Evolutionary conservation across 2,888 invertebrate species (phyloP), one percentile per base, ranked within the genome.

Genomic region (Smittia aterrima): DNA sequence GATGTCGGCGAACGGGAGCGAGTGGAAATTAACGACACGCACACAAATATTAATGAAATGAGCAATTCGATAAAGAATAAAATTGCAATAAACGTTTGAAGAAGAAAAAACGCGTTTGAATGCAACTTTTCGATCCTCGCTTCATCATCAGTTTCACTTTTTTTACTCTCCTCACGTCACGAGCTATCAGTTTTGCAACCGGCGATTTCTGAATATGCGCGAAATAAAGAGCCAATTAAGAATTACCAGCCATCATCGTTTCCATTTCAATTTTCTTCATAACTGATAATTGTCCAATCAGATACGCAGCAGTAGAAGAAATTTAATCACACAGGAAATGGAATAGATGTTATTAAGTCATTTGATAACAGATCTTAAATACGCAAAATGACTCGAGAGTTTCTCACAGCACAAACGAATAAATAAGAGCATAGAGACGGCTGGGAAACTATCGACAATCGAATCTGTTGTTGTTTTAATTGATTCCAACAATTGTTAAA

Each of bases 21-120:
- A 72, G 54, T 13, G 27, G 18, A 72, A 27, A 72, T 72, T 72
- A 72, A 20, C 72, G 32, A 58, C 72, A 72, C 62, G 72, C 72
- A 72, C 53, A 72, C 27, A 72, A 40, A 6, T 53, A 47, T 70
- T 40, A 72, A 72, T 72, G 62, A 72, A 72, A 27, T 70, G 70
- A 53, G 41, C 70, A 70, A 70, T 70, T 70, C 53, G 25, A 54
- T 25, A 54, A 70, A 18, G 70, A 70, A 70, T 54, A 27, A 72
- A 62, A 72, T 62, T 32, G 54, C 53, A 62, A 27, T 64, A 64
- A 64, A 64, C 20, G 64, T 22, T 64, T 27, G 22, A 20, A 4
- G 58, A 6, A 58, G 13, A 18, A 22, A 58, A n/a, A 47, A 38
- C 11, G 7, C 13, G 22, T 13, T 13, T 11, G 47, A 58, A 58